These are phyloP conservation scores for Saxidomus purpurata DNA, from an alignment of 1,140 invertebrate species.

Conservation along the genomic window DNA sequence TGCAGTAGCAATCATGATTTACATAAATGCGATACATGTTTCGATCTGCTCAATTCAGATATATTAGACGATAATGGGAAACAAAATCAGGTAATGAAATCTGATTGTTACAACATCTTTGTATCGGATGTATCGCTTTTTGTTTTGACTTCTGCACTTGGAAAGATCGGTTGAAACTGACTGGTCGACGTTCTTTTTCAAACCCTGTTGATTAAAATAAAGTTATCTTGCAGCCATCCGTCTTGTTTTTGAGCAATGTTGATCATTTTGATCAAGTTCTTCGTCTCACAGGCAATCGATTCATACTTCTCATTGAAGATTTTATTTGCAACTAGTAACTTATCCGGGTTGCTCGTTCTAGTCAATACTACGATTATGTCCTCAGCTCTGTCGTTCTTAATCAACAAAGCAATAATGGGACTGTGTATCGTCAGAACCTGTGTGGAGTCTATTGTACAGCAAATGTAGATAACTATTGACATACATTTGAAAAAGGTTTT, in stretches of 20 bases:
- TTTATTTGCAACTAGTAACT: no score
- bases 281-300: no score
- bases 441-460: not conserved
- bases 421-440: not conserved
- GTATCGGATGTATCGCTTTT: not conserved
- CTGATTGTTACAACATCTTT: not conserved
- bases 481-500: no score
- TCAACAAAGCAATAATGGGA: slow-evolving; percentile 9
- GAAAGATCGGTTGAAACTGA: not conserved
- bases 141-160: not conserved
- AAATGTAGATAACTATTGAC: no score
- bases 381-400: not conserved
- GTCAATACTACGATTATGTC: not conserved
- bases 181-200: no score
- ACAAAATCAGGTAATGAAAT: not conserved
- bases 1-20: not conserved
- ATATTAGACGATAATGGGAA: not conserved
- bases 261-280: no score
- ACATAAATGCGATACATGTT: not conserved
- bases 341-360: no score
- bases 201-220: no score
- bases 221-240: not conserved
- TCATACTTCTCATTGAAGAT: no score
- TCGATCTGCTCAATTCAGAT: not conserved
- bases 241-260: not conserved